Percentiles rank a stretch among this genome's conserved stretches.
Conservation (phyloP, 2,888 invertebrate species). For the Dryococelus australis region DNA sequence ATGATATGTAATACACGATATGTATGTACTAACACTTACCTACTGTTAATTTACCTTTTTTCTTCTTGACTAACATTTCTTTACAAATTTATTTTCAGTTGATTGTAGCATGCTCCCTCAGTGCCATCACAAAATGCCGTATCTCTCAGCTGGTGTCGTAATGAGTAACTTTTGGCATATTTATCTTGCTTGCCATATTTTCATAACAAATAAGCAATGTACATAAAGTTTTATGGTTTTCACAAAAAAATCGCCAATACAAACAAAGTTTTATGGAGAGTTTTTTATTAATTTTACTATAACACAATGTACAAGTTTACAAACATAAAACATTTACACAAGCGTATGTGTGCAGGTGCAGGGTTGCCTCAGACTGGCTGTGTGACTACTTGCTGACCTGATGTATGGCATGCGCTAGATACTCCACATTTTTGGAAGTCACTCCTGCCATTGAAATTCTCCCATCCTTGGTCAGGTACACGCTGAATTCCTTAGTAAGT, state of each 20-base stretch:
- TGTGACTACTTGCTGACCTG: constrained; percentile 78
- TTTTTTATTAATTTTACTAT: not conserved
- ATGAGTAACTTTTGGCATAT: too few species aligned
- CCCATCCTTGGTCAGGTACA: constrained; percentile 97
- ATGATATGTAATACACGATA: too few species aligned
- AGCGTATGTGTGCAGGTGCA: not conserved
- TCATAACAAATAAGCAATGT: not conserved
- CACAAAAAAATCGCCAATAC: too few species aligned
- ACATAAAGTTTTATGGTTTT: not conserved
- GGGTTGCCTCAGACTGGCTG: not conserved
- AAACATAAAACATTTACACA: not conserved
- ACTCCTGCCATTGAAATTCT: constrained; percentile 98
- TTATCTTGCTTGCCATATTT: too few species aligned
- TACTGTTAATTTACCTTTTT: too few species aligned
- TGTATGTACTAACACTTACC: too few species aligned
- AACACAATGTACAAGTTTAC: not conserved
- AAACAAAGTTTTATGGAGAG: not conserved
- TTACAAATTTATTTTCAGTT: too few species aligned
- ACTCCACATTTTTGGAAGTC: constrained; percentile 92
- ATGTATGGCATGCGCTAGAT: constrained; percentile 93
- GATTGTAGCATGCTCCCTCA: too few species aligned
- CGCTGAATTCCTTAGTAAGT: constrained; percentile 87
- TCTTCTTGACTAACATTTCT: too few species aligned
- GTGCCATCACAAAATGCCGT: too few species aligned
- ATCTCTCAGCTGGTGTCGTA: too few species aligned